A percentile compares a stretch with the other conserved stretches of the same genome.
Evolutionary conservation across 2,888 invertebrate species (phyloP).

Genomic region (Zootermopsis nevadensis): DNA sequence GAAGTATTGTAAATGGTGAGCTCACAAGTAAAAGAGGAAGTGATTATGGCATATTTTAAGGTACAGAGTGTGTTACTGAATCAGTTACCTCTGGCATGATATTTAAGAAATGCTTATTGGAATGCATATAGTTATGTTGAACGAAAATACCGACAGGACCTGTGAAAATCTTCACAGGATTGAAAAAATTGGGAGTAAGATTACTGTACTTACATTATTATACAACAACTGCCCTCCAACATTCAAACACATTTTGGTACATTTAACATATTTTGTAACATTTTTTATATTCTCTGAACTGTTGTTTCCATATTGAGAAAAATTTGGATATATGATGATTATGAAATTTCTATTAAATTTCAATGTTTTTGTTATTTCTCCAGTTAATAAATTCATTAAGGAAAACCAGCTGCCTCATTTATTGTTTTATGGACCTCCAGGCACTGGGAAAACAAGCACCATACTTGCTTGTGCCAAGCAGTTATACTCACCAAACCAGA

Average conservation of each 20-base stretch:
- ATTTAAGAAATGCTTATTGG: background rate
- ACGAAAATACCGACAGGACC: no score
- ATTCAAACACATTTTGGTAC: no score
- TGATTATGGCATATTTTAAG: background rate
- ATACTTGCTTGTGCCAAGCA: constrained; percentile 95
- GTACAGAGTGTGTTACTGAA: background rate
- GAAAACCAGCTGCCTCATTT: constrained; percentile 95
- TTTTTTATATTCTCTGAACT: background rate
- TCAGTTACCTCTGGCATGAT: background rate
- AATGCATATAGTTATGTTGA: no score
- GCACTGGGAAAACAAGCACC: constrained; percentile 98
- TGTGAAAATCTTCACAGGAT: no score
- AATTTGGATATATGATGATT: no score
- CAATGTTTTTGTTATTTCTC: constrained; percentile 4
- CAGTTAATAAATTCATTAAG: constrained; percentile 87
- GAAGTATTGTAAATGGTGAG: no score
- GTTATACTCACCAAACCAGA: constrained; percentile 89
- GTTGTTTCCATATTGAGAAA: no score
- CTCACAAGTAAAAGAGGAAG: background rate
- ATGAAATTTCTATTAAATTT: no score
- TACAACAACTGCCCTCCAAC: no score
- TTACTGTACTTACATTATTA: no score
- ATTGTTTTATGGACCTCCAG: constrained; percentile 97
- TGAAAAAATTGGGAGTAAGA: no score
- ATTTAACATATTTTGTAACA: background rate